These are phyloP conservation scores for Epinephelus moara DNA, from an alignment of 2,113 vertebrate species.

Conservation along the genomic window DNA sequence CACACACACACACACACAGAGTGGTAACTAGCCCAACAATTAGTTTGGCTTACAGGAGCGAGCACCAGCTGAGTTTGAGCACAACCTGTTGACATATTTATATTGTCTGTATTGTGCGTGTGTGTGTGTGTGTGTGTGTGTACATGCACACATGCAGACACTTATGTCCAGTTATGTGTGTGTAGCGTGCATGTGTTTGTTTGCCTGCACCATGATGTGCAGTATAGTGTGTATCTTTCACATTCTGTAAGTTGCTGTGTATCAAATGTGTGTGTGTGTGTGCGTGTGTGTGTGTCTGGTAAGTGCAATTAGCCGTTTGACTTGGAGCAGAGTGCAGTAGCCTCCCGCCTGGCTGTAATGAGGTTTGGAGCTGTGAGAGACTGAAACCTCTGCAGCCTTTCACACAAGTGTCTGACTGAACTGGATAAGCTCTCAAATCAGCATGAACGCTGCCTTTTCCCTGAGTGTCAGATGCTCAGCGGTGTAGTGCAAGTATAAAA, in stretches of 20 bases:
- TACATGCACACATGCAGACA: neutral
- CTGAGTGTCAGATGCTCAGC: neutral
- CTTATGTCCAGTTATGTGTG: neutral
- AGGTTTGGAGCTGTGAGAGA: slow-evolving; percentile 46
- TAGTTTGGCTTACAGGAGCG: slow-evolving; percentile 70
- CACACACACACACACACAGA: slow-evolving; percentile 32
- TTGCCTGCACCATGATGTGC: neutral
- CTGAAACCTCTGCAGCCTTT: slow-evolving; percentile 32
- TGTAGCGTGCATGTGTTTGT: neutral
- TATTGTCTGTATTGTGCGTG: slow-evolving; percentile 33
- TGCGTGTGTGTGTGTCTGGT: slow-evolving; percentile 1
- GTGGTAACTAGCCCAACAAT: slow-evolving; percentile 50
- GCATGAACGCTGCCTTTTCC: neutral
- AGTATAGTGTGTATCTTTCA: neutral
- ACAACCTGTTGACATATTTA: slow-evolving; percentile 61
- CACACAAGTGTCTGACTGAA: slow-evolving; percentile 19
- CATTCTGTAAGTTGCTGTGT: neutral
- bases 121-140: neutral
- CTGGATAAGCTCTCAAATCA: neutral
- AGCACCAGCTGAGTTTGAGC: slow-evolving; percentile 67
- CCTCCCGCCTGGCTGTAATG: slow-evolving; percentile 68
- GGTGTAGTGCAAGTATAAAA: neutral
- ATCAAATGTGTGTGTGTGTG: slow-evolving; percentile 2
- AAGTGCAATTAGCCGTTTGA: slow-evolving; percentile 63
- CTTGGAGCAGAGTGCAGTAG: slow-evolving; percentile 34